A percentile compares a stretch with the other conserved stretches of the same genome.
Conservation (phyloP, 2,797 vertebrate species). For the Pristis pectinata region DNA sequence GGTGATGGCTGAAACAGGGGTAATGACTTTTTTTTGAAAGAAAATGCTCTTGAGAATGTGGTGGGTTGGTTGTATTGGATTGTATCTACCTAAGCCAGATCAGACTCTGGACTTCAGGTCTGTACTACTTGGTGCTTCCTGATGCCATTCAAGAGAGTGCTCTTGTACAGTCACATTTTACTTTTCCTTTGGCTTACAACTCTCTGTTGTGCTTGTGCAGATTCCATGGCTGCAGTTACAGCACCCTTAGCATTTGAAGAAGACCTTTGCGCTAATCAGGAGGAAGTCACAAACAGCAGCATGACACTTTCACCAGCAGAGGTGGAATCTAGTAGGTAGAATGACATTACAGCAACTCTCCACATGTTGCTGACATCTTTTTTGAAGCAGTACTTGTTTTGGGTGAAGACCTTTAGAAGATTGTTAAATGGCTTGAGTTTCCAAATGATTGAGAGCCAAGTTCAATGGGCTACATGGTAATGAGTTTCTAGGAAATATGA, state of each 20-base stretch:
- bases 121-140: background rate
- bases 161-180: background rate
- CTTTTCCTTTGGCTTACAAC: background rate
- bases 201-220: slow-evolving; percentile 20
- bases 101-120: background rate
- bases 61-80: background rate
- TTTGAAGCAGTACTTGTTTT: background rate
- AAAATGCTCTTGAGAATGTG: background rate
- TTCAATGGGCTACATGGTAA: background rate
- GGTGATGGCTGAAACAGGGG: background rate
- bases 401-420: background rate
- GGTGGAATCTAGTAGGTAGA: slow-evolving; percentile 23
- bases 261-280: slow-evolving; percentile 9
- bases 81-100: background rate
- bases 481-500: background rate
- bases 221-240: slow-evolving; percentile 22
- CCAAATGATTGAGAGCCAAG: background rate
- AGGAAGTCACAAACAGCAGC: background rate
- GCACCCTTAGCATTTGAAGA: slow-evolving; percentile 31
- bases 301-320: slow-evolving; percentile 15
- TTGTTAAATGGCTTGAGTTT: background rate
- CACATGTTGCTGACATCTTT: background rate
- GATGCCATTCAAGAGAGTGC: background rate
- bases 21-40: too few species aligned
- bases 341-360: background rate